Base-by-base conservation (phyloP, 2,888 invertebrate genomes). In the Eutolmus rufibarbis region DNA sequence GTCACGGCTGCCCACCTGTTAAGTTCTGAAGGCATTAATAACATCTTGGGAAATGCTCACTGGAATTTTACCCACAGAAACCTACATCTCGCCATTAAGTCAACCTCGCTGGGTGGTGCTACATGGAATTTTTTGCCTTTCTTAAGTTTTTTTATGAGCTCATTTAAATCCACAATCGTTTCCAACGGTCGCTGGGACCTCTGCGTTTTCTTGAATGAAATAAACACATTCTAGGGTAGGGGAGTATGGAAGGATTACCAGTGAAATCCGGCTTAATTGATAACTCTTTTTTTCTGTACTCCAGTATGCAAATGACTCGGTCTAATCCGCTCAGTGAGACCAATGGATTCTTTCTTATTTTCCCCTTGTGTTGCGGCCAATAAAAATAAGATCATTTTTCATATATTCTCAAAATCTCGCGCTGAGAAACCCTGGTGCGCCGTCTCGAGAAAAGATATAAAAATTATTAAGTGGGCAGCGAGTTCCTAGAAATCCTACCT, bases 21-120 rank as follows among this genome's bases (percentile, higher is more conserved):
- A 31, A 85, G 85, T 85, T 85, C 85, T 85, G 74, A 85, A 85
- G 85, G 85, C 85, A 85, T 85, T 85, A 85, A 85, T 85, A 85
- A 85, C 85, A 74, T 74, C 85, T 85, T 85, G 66, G 85, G 85
- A 74, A 85, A 85, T 85, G 46, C 46, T 85, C 46, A 85, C 85
- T 74, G 74, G 85, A 85, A 85, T 85, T 85, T 85, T 40, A 66
- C 66, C 66, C 85, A 74, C 74, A 85, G 74, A 74, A 37, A 57
- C 85, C 85, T 74, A 85, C 85, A 56, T 46, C 43, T 85, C 43
- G 85, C 85, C 74, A 85, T 74, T 74, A 85, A 85, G 43, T 74
- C 43, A 37, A 51, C 57, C 31, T 31, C 23, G 34, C 57, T 85
- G 85, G 74, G 74, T 74, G 74, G 85, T 85, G 85, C 46, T 74